Conservation (phyloP, 53 echinoderm and acorn worm genomes). For the Antedon mediterranea region DNA sequence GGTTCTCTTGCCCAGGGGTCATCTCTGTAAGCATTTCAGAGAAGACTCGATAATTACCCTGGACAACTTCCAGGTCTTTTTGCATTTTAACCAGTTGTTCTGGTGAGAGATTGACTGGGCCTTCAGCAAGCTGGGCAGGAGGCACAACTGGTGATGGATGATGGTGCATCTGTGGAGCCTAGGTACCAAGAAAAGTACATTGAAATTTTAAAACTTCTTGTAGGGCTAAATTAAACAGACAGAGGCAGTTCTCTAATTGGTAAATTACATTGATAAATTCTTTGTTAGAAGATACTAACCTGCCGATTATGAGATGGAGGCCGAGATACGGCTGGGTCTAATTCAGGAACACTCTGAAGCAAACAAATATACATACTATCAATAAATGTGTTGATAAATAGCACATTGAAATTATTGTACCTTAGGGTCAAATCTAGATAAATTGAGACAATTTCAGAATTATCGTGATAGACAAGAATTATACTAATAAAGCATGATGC, state of each 20-base stretch:
- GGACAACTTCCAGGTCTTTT: slow-evolving; percentile 70
- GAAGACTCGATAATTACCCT: slow-evolving; percentile 78
- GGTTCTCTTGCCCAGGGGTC: slow-evolving; percentile 64
- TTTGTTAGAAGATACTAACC: neutral
- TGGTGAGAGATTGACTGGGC: slow-evolving; percentile 29
- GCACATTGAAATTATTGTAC: too few relatives aligned
- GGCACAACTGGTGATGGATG: neutral
- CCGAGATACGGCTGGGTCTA: slow-evolving; percentile 69
- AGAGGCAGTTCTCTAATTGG: too few relatives aligned
- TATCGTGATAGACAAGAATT: too few relatives aligned
- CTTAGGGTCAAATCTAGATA: too few relatives aligned
- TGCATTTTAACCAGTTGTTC: slow-evolving; percentile 85
- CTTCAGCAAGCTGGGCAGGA: neutral
- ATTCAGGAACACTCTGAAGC: slow-evolving; percentile 54
- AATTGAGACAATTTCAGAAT: too few relatives aligned
- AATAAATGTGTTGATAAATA: too few relatives aligned
- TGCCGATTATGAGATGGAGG: slow-evolving; percentile 8
- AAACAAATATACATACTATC: neutral
- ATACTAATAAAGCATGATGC: too few relatives aligned
- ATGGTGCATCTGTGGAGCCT: neutral
- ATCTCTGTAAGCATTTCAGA: slow-evolving; percentile 91
- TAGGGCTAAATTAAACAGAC: too few relatives aligned
- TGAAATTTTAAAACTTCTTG: too few relatives aligned
- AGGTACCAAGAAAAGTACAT: neutral
- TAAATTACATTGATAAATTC: too few relatives aligned